Conservation (phyloP, 1,140 invertebrate genomes). For the Papilio helenus region DNA sequence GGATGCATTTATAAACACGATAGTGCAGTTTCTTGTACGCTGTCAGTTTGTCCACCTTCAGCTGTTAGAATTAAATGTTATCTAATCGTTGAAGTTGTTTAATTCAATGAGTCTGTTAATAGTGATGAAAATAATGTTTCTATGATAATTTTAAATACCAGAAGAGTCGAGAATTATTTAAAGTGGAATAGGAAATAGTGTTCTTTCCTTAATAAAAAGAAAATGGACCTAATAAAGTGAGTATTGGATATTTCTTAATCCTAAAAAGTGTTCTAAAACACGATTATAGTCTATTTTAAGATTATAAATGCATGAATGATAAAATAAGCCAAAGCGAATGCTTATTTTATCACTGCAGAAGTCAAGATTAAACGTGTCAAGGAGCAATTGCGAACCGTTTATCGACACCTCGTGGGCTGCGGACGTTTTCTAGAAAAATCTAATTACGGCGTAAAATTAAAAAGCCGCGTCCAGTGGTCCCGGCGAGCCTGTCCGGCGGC, state of each 20-base stretch:
- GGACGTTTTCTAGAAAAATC: slow-evolving; percentile 62
- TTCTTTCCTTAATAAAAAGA: too few relatives aligned
- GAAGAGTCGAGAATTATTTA: not conserved
- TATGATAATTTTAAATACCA: not conserved
- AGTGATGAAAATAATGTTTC: not conserved
- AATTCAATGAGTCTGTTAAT: not conserved
- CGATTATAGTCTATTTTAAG: not conserved
- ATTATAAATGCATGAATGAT: not conserved
- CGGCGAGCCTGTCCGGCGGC: slow-evolving; percentile 48
- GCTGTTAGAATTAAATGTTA: not conserved
- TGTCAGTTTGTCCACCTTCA: slow-evolving; percentile 13
- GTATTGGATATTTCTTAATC: not conserved
- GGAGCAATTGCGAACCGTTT: slow-evolving; percentile 30
- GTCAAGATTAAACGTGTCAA: slow-evolving; percentile 24
- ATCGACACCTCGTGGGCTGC: slow-evolving; percentile 27
- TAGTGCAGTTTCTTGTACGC: slow-evolving; percentile 17
- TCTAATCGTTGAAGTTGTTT: not conserved
- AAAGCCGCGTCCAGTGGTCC: slow-evolving; percentile 52
- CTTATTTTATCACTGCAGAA: slow-evolving; percentile 14
- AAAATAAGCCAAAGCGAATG: not conserved
- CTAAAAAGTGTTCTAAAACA: too few relatives aligned
- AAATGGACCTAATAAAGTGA: too few relatives aligned
- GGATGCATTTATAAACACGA: slow-evolving; percentile 32
- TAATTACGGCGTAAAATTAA: slow-evolving; percentile 70
- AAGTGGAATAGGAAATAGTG: too few relatives aligned